Base-by-base conservation (phyloP, 2,797 vertebrate species). In the Moxostoma hubbsi region DNA sequence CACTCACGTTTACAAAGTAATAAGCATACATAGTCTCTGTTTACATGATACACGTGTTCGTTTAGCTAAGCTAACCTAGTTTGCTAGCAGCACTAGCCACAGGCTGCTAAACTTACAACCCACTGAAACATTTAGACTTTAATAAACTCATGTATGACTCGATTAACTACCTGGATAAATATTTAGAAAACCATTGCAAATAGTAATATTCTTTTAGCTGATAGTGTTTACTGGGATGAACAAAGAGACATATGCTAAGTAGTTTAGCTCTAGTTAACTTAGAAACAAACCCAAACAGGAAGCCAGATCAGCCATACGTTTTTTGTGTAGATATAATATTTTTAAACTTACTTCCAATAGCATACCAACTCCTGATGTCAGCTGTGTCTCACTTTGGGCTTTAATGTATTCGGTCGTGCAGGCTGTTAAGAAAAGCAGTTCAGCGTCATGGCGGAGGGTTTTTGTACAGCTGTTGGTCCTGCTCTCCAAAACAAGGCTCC, bases 381-480 rank as follows among this genome's bases (percentile, higher is more conserved):
- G 91, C 86, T 92, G 88, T 88, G 89, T 90, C 92, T 89, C 88
- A 88, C 91, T 93, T 91, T 91, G 88, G 89, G 91, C 90, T 93
- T 91, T 90, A 90, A 87, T 92, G 90, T 86, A 86, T 86, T 87
- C 87, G 92, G 87, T 90, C 88, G 90, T 89, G 90, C 58, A 90
- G 91, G 91, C 90, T 94, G 91, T 94, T 93, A 93, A 89, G 92
- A 89, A 4, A 36, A 36, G 36, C 2, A 36, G 36, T 5, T 36
- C 36, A 36, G 36, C 93, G 93, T 94, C 93, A 96, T 97, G 96
- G 95, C 95, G 95, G 93, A 93, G 83, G 88, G 84, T 69, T 79
- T 90, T 89, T 89, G 88, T 89, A 81, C 83, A 54, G 46, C 16
- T 47, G 83, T 87, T 84, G 71, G 74, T 82, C 49, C 55, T 15